phyloP scores from a whole-genome alignment of 2,888 invertebrate species.

The Eristalinus aeneus region DNA sequence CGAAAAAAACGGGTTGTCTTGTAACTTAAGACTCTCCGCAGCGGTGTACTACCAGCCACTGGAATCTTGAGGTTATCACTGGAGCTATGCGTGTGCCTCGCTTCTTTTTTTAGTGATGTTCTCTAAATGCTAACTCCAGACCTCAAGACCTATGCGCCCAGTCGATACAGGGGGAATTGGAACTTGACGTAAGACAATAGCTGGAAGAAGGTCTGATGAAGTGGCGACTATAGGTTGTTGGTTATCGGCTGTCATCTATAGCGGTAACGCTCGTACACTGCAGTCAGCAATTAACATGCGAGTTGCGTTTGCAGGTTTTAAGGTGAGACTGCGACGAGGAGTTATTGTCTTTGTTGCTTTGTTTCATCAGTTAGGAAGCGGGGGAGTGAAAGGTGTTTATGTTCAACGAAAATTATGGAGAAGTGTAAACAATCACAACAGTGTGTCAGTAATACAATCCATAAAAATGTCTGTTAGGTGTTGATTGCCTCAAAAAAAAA shows the following conservation, averaged over 20 bases:
- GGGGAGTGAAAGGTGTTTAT: background rate
- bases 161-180: slow-evolving; percentile 32
- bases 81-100: slow-evolving; percentile 13
- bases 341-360: background rate
- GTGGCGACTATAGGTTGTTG: background rate
- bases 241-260: background rate
- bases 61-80: slow-evolving; percentile 59
- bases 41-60: slow-evolving; percentile 1
- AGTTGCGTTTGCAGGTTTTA: slow-evolving; percentile 1
- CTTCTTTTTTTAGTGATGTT: background rate
- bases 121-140: slow-evolving; percentile 34
- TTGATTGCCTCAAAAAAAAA: background rate
- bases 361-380: background rate
- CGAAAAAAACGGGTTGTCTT: slow-evolving; percentile 1
- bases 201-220: slow-evolving; percentile 47
- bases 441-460: background rate
- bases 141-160: slow-evolving; percentile 48
- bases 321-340: background rate
- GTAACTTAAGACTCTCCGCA: slow-evolving; percentile 31
- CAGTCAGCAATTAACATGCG: slow-evolving; percentile 23
- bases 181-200: slow-evolving; percentile 35
- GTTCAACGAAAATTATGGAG: background rate
- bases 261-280: background rate
- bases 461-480: background rate
- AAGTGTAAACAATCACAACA: slow-evolving; percentile 20